Base-by-base conservation (phyloP, 2,797 vertebrate species). In the Odontamblyopus rebecca region DNA sequence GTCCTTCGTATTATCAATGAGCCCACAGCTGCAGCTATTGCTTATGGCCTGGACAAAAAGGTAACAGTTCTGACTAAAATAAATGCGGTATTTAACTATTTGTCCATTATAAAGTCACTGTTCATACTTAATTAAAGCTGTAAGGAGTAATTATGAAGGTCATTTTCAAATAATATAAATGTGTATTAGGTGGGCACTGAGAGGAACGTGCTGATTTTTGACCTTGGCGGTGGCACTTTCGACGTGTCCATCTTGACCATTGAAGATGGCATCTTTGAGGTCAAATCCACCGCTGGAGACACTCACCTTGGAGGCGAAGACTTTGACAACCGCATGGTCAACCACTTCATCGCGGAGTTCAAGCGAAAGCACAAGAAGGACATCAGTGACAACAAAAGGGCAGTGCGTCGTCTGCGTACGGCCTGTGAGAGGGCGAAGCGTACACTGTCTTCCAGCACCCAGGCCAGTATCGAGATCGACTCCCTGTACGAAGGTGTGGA, bases 161-260 rank as follows among this genome's bases (percentile, higher is more conserved):
- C 5, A 57, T 12, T 60, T 60, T 29, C 7, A 9, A 59, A 59
- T 59, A 0, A 26, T 27, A 6, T 11, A 6, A 4, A 16, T 51
- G 32, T 1, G 13, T 82, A 78, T 41, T 70, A 93, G 92, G 91
- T 93, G 76, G 54, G 95, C 54, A 80, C 94, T 8, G 96, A 96
- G 73, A 92, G 95, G 65, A 95, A 96, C 0, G 96, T 96, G 12
- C 93, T 97, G 6, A 96, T 97, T 79, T 97, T 96, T 44, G 95
- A 97, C 75, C 92, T 97, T 66, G 95, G 95, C 3, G 95, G 96
- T 2, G 96, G 96, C 64, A 97, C 95, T 15, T 97, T 97, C 2
- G 96, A 97, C 0, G 95, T 97, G 29, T 97, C 96, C 48, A 95
- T 97, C 75, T 85, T 96, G 77, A 96, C 95, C 51, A 96, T 96